These are phyloP conservation scores for Noctilio leporinus DNA, from an alignment of 2,113 vertebrate genomes.

Conservation along the genomic window DNA sequence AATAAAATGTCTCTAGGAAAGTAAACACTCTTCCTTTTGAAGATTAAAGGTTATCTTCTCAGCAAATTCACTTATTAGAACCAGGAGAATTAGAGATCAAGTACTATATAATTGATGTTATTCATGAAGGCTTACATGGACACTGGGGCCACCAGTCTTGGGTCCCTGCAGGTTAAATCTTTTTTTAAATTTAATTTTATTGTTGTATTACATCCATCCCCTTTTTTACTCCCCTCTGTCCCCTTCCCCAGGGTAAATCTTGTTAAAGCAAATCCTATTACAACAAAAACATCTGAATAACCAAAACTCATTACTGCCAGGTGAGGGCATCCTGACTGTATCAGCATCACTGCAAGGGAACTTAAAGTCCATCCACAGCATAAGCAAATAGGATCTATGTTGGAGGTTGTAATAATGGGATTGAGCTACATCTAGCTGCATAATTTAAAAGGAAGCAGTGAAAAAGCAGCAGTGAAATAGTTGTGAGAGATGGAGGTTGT, in stretches of 20 bases:
- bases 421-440: background rate
- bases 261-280: background rate
- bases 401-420: background rate
- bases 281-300: background rate
- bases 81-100: conserved; percentile 11
- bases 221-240: too few species aligned
- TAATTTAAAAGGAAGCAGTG: background rate
- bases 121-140: background rate
- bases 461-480: background rate
- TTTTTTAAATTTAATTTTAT: too few species aligned
- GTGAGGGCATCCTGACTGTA: background rate
- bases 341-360: background rate
- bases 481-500: background rate
- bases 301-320: background rate
- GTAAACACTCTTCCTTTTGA: conserved; percentile 31
- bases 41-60: conserved; percentile 18
- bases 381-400: background rate
- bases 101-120: background rate
- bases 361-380: background rate
- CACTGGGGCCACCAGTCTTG: background rate
- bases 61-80: background rate
- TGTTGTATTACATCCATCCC: too few species aligned
- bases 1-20: background rate
- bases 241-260: background rate
- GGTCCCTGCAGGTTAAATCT: background rate